These are phyloP conservation scores for Xanthia togata DNA, from an alignment of 2,888 invertebrate genomes.

Conservation along the genomic window DNA sequence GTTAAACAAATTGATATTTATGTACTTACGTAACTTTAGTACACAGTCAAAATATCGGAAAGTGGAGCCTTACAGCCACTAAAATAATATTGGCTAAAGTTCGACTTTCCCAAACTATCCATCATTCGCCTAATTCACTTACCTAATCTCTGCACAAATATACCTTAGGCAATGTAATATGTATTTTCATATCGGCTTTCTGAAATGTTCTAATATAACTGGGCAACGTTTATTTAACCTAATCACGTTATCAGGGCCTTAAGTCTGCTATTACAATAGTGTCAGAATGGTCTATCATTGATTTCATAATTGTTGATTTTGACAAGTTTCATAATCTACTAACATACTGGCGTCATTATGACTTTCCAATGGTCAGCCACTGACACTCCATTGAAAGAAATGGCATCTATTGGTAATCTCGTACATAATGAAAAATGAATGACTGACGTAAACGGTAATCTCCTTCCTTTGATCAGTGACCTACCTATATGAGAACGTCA, in stretches of 20 bases:
- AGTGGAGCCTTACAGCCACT: slow-evolving; percentile 10
- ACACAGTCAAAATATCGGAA: slow-evolving; percentile 23
- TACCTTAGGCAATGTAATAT: slow-evolving; percentile 38
- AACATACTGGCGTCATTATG: no score
- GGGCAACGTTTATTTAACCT: slow-evolving; percentile 39
- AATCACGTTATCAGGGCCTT: slow-evolving; percentile 42
- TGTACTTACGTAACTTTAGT: slow-evolving; percentile 22
- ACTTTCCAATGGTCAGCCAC: no score
- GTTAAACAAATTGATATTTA: slow-evolving; percentile 47
- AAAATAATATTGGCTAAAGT: slow-evolving; percentile 56
- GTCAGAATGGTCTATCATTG: no score
- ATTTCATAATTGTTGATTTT: no score
- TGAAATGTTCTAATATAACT: slow-evolving; percentile 26
- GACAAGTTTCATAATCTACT: no score
- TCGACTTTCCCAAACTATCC: slow-evolving; percentile 57
- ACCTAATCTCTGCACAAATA: slow-evolving; percentile 56
- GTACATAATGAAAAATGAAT: no score
- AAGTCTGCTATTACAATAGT: no score
- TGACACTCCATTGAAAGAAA: no score
- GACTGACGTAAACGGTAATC: no score
- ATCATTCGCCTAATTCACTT: slow-evolving; percentile 63
- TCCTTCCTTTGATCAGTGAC: no score
- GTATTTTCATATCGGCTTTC: slow-evolving; percentile 37
- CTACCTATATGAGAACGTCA: no score
- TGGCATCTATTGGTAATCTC: no score